phyloP scores from a whole-genome alignment of 1,140 invertebrate genomes.

The Asbolus verrucosus region DNA sequence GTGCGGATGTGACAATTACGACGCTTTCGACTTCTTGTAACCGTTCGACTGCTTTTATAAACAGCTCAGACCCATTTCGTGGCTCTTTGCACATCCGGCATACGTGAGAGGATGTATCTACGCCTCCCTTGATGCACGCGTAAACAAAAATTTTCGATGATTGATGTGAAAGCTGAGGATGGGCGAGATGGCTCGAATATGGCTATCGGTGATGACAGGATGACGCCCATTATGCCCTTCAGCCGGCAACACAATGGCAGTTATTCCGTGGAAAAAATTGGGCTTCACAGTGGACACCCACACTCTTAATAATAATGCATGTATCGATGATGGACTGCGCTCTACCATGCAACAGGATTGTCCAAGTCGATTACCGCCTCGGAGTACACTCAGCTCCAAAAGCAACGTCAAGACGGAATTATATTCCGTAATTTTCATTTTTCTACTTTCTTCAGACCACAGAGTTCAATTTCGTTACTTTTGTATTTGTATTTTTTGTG shows the following conservation, averaged over 20 bases:
- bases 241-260: constrained; percentile 34
- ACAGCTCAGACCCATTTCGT: constrained; percentile 11
- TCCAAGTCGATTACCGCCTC: too few relatives aligned
- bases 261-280: not conserved
- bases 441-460: too few relatives aligned
- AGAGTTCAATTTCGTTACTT: too few relatives aligned
- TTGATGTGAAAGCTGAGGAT: not conserved
- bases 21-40: constrained; percentile 30
- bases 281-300: not conserved
- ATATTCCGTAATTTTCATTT: too few relatives aligned
- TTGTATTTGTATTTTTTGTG: too few relatives aligned
- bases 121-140: too few relatives aligned
- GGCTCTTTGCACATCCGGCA: constrained; percentile 29
- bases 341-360: constrained; percentile 19
- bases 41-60: constrained; percentile 9
- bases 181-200: too few relatives aligned
- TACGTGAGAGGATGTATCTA: constrained; percentile 23
- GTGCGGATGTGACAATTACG: constrained; percentile 38
- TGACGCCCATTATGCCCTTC: constrained; percentile 19
- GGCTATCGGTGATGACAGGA: too few relatives aligned
- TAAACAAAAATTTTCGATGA: constrained; percentile 11
- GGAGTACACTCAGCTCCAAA: too few relatives aligned
- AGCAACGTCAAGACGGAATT: too few relatives aligned
- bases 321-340: constrained; percentile 15
- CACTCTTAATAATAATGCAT: too few relatives aligned